A percentile compares a stretch with the other conserved stretches of the same genome.
These are phyloP conservation scores for Falco peregrinus DNA, from an alignment of 2,797 vertebrate species.

Conservation along the genomic window DNA sequence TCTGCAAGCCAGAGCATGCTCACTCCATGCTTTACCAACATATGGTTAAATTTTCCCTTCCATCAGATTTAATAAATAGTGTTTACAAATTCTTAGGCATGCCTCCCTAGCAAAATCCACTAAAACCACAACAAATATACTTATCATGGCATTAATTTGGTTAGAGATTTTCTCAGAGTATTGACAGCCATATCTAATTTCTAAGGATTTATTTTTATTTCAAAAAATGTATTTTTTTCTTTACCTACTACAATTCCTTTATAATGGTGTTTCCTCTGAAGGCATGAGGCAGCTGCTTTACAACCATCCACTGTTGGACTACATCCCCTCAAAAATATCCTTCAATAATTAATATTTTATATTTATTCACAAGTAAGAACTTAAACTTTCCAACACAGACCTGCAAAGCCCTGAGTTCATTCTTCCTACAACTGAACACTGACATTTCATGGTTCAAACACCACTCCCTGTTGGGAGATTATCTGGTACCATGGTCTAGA, in stretches of 20 bases:
- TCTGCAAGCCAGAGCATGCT: not conserved
- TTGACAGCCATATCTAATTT: constrained; percentile 62
- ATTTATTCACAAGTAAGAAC: constrained; percentile 48
- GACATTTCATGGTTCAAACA: constrained; percentile 61
- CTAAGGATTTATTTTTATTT: constrained; percentile 66
- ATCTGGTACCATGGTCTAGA: not conserved
- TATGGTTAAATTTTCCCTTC: constrained; percentile 41
- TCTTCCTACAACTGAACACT: not conserved
- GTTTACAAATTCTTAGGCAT: constrained; percentile 60
- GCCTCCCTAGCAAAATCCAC: constrained; percentile 39
- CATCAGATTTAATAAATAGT: constrained; percentile 58
- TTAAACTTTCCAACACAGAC: constrained; percentile 27
- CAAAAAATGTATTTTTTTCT: constrained; percentile 43
- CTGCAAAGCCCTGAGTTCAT: constrained; percentile 38
- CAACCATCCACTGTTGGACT: not conserved
- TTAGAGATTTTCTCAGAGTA: constrained; percentile 60
- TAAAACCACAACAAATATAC: constrained; percentile 51
- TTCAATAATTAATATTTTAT: constrained; percentile 58
- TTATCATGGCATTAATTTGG: constrained; percentile 39
- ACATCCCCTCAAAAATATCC: constrained; percentile 4
- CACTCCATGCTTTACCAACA: not conserved
- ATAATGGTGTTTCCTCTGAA: constrained; percentile 33
- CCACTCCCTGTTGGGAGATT: constrained; percentile 33
- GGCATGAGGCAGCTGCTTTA: constrained; percentile 10
- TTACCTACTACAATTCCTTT: constrained; percentile 43